phyloP scores from a whole-genome alignment of 2,888 invertebrate species.

The Molorchus minor region DNA sequence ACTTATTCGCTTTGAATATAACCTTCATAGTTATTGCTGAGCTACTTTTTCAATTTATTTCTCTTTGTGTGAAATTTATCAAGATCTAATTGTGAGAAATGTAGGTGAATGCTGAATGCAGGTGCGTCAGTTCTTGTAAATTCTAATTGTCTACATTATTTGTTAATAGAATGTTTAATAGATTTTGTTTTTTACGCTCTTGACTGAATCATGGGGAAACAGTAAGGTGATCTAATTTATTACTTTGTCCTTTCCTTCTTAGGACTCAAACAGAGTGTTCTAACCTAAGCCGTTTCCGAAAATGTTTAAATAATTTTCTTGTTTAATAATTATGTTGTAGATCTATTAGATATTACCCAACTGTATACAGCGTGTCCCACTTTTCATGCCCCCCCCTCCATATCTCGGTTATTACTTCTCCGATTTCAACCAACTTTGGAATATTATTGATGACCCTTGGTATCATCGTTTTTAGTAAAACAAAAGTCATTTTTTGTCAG shows the following conservation, averaged over 20 bases:
- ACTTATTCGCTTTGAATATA: not conserved
- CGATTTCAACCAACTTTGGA: too few species aligned
- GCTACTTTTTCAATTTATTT: conserved; percentile 7
- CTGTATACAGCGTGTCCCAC: too few species aligned
- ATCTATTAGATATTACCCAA: too few species aligned
- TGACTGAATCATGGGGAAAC: not conserved
- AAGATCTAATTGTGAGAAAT: conserved; percentile 6
- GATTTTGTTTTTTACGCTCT: not conserved
- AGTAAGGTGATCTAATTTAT: not conserved
- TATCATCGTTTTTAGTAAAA: too few species aligned
- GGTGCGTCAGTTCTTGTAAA: conserved; percentile 12
- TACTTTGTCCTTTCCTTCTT: not conserved
- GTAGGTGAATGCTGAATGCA: conserved; percentile 9
- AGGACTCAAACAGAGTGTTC: too few species aligned
- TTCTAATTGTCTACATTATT: not conserved
- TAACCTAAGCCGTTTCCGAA: too few species aligned
- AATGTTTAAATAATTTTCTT: too few species aligned
- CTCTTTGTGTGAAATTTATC: not conserved
- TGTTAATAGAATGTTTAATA: not conserved
- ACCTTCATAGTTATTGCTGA: not conserved
- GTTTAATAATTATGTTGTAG: too few species aligned
- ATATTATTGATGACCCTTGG: too few species aligned
- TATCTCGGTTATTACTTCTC: too few species aligned
- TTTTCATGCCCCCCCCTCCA: too few species aligned
- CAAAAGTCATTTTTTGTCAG: too few species aligned